Conservation (phyloP, 64 coral and sea anemone species). For the Porites lutea region DNA sequence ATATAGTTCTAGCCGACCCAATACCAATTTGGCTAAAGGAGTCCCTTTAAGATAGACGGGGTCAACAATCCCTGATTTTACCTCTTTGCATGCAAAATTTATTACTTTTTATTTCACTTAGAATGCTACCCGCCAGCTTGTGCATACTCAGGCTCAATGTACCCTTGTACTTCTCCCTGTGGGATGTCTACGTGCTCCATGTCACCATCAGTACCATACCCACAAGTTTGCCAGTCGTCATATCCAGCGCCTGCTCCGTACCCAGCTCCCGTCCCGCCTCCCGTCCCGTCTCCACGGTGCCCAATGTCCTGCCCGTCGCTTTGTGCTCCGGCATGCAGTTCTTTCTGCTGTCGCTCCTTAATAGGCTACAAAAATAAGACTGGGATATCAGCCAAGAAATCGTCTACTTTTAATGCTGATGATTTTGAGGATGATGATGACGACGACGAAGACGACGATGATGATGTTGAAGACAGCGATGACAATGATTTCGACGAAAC, state of each 20-base stretch:
- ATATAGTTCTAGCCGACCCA: too few relatives aligned
- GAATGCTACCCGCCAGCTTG: slow-evolving; percentile 24
- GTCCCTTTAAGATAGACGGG: too few relatives aligned
- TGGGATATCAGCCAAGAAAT: neutral
- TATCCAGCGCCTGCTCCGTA: neutral
- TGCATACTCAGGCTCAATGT: neutral
- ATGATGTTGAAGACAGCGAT: neutral
- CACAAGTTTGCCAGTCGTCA: neutral
- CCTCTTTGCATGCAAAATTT: neutral
- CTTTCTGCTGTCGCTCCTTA: neutral
- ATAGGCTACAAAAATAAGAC: slow-evolving; percentile 18
- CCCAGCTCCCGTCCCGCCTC: neutral
- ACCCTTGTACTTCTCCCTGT: neutral
- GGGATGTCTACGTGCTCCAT: neutral
- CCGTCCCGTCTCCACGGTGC: neutral
- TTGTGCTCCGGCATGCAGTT: slow-evolving; percentile 4
- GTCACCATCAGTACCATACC: neutral
- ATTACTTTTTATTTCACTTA: neutral
- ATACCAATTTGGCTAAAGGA: too few relatives aligned
- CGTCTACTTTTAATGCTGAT: neutral
- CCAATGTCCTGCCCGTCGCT: neutral
- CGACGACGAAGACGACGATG: neutral
- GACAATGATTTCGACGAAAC: slow-evolving; percentile 12
- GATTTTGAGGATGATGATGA: neutral
- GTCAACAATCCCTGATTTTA: neutral